Percentiles rank a stretch among this genome's conserved stretches.
phyloP scores from a whole-genome alignment of 2,113 vertebrate species.

The Pseudopodoces humilis region DNA sequence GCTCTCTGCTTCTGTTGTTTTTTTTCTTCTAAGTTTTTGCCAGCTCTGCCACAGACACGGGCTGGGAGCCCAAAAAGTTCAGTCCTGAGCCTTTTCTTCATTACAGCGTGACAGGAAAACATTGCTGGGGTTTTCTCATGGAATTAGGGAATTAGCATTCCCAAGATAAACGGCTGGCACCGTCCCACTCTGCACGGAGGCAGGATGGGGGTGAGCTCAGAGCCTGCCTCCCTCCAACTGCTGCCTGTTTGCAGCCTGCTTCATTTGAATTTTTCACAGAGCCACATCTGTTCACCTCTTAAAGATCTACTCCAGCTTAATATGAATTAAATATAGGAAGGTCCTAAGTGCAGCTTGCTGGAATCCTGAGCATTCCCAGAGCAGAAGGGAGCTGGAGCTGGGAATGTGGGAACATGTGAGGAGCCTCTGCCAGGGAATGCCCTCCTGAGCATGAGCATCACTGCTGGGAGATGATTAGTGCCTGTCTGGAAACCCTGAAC shows the following conservation, averaged over 20 bases:
- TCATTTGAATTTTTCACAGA: slow-evolving; percentile 37
- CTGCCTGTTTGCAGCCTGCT: not conserved
- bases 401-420: fast-evolving
- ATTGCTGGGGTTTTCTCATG: not conserved
- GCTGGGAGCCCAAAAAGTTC: slow-evolving; percentile 33
- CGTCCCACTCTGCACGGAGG: not conserved
- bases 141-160: slow-evolving; percentile 19
- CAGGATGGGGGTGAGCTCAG: not conserved
- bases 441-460: not conserved
- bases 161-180: not conserved
- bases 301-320: not conserved
- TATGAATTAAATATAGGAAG: not conserved
- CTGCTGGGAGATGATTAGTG: not conserved
- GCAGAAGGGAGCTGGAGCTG: not conserved
- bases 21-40: not conserved
- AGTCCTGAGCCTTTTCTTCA: not conserved
- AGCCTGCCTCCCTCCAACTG: not conserved
- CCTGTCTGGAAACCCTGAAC: not conserved
- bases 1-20: slow-evolving; percentile 7
- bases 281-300: slow-evolving; percentile 43
- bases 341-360: not conserved
- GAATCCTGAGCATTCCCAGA: not conserved
- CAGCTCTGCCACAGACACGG: slow-evolving; percentile 3
- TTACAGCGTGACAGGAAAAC: not conserved
- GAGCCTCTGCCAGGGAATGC: not conserved